Conservation (phyloP, 2,797 vertebrate species). For the Myotis vivesi region DNA sequence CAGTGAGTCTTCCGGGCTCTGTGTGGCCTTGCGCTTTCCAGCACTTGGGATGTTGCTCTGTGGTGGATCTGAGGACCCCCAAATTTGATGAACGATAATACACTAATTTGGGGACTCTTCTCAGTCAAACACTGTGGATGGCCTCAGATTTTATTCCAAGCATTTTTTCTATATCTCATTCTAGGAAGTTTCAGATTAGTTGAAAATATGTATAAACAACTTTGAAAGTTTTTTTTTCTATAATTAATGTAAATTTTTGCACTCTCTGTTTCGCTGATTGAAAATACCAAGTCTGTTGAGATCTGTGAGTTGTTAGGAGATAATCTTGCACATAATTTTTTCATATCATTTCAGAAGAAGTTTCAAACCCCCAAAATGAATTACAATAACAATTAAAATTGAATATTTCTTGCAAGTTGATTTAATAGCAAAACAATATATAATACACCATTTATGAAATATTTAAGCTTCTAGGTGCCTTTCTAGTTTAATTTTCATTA, state of each 20-base stretch:
- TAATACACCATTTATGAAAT: neutral
- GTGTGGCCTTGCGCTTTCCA: neutral
- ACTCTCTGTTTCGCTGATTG: constrained; percentile 52
- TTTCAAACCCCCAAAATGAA: constrained; percentile 29
- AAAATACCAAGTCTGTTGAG: constrained; percentile 61
- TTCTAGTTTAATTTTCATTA: neutral
- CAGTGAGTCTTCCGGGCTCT: neutral
- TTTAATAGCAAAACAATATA: neutral
- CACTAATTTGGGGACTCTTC: constrained; percentile 35
- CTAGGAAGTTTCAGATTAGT: constrained; percentile 78
- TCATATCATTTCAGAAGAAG: neutral
- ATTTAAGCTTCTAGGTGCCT: neutral
- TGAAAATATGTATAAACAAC: constrained; percentile 78
- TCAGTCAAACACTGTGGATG: constrained; percentile 34
- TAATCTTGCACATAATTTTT: constrained; percentile 22
- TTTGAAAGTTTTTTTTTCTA: constrained; percentile 66
- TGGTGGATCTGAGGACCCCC: neutral
- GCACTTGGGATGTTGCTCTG: neutral
- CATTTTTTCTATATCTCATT: constrained; percentile 78
- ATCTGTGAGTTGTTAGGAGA: constrained; percentile 61
- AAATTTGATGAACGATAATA: constrained; percentile 49
- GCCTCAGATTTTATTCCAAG: constrained; percentile 75
- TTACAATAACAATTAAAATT: neutral
- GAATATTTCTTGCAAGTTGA: neutral
- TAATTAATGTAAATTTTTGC: constrained; percentile 75